Base-by-base conservation (phyloP, 2,888 invertebrate species). In the Drosophila cracens region DNA sequence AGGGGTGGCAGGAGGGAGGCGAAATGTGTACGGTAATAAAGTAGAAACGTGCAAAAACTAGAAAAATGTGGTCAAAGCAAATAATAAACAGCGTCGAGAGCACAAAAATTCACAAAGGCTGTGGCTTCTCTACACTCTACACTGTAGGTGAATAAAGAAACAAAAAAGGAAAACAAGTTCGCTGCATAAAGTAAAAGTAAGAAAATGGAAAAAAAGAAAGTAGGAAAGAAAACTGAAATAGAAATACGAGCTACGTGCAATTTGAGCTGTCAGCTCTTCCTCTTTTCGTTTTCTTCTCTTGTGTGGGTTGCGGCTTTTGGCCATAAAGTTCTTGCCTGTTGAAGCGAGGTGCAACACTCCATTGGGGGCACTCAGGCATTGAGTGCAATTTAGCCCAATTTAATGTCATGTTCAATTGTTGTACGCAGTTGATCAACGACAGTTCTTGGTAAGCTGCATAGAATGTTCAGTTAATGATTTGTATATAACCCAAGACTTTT, bases 41-140 rank as follows among this genome's bases (percentile, higher is more conserved):
- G 90, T 88, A 81, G 86, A 81, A 80, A 87, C 90, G 87, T 87
- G 87, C 88, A 88, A 88, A 82, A 87, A 88, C 88, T 87, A 83
- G 90, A 81, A 90, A 89, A 86, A 89, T 89, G 81, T 89, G 83
- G 76, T 76, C 74, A 76, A 74, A 74, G 70, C 83, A 85, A 87
- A 89, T 87, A 86, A 86, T 89, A 85, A 88, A 86, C 81, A 82
- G 81, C 65, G 71, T 38, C 61, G 65, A 76, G 70, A 76, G 70
- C 68, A 85, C 72, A 73, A 53, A 80, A 77, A 74, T 82, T 65
- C 73, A 85, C 88, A 87, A 87, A 89, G 66, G 64, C 70, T 66
- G 40, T 18, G 59, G 38, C 52, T 57, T 51, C 34, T 27, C 40
- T n/a, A 18, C 18, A 7, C 34, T 25, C 40, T 27, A 18, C 18